Base-by-base conservation (phyloP, 2,888 invertebrate genomes). In the Microchrysa polita region DNA sequence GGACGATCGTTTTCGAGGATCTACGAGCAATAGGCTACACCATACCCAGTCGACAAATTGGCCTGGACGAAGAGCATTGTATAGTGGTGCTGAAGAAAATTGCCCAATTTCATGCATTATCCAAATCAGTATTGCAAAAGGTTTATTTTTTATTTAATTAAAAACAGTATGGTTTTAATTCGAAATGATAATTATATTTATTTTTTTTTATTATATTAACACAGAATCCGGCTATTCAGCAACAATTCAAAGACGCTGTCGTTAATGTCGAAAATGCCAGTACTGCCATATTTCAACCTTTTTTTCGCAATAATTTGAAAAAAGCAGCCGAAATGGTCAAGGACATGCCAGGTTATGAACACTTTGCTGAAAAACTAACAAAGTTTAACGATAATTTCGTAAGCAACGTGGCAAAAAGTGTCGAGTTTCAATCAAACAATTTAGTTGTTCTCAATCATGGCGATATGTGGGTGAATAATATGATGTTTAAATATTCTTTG, bases 51-150 rank as follows among this genome's bases (percentile, higher is more conserved):
- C 84, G 89, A 57, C 85, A 86, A 76, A 79, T 80, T 71, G 88
- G 89, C n/a, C 83, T 89, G 27, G 87, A 89, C 80, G 83, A 87
- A 78, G 82, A 83, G 14, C 89, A 89, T 79, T 85, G 85, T 74
- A 79, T 85, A 60, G 77, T 87, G 52, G 86, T 88, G 9, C 78
- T 89, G 1, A 82, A 82, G 73, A 87, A 87, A 79, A 79, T 89
- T 79, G 89, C 87, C 1, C 85, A 83, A 77, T 87, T 88, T 77
- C 89, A 89, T 79, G 89, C 88, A 12, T 84, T 86, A 16, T 88
- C 88, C 0, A 85, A 88, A 75, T 83, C 87, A 44, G 78, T 88
- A 74, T 83, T 83, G 63, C 85, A 87, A 78, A 87, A 87, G 84
- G 88, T 88, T 34, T 34, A 34, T 7, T 10, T 44, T 44, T 44